phyloP scores from a whole-genome alignment of 1,140 invertebrate genomes.

The Diachasma alloeum region DNA sequence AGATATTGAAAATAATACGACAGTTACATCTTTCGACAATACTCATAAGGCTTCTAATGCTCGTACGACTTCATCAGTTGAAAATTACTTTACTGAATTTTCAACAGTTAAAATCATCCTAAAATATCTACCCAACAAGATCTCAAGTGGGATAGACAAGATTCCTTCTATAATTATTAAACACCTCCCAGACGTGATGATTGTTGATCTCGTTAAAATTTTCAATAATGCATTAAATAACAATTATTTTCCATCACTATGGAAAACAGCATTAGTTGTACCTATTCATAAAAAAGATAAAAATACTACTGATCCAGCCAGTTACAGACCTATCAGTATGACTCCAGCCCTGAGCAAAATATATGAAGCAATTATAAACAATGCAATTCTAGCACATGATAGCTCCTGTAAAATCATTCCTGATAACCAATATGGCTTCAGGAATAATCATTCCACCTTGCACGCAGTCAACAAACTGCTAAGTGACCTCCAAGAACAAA shows the following conservation, averaged over 20 bases:
- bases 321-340: constrained; percentile 10
- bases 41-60: neutral
- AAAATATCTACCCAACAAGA: no score
- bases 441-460: constrained; percentile 12
- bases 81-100: neutral
- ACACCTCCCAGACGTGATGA: constrained; percentile 1
- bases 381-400: no score
- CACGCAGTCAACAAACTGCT: constrained; percentile 20
- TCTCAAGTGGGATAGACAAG: no score
- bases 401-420: no score
- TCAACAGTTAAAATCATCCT: neutral
- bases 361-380: no score
- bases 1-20: neutral
- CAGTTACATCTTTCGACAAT: neutral
- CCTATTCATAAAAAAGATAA: constrained; percentile 16
- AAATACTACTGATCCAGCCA: neutral
- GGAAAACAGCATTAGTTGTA: constrained; percentile 15
- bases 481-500: neutral
- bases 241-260: constrained; percentile 13
- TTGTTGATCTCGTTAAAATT: neutral
- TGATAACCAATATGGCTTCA: no score
- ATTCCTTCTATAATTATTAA: no score
- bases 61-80: neutral
- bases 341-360: no score
- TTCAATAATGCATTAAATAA: constrained; percentile 25